Evolutionary conservation across 2,113 vertebrate species (phyloP), one percentile per base, ranked within the genome.

Genomic region (Phylloscopus trochilus): DNA sequence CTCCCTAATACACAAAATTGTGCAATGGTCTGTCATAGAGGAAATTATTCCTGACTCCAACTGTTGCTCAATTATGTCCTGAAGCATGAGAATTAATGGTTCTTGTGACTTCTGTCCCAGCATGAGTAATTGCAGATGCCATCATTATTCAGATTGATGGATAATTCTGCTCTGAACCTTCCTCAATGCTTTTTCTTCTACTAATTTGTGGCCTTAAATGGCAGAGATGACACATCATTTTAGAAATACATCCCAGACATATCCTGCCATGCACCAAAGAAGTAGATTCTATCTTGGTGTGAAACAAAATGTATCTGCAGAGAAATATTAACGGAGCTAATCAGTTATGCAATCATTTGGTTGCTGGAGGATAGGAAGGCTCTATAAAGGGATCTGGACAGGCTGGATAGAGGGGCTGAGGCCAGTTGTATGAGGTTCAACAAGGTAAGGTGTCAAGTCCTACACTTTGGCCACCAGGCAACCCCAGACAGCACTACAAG

Each of bases 41-140:
- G 76, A 90, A 93, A 93, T 92, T 92, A 74, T 87, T 95, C 33
- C 89, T 87, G 93, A 89, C 88, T 97, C 93, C 92, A 83, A 20
- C 44, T 93, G 63, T 96, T 97, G 87, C 92, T 94, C 92, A 97
- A 84, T 92, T 93, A 49, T 90, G 73, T 88, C 87, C 83, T 83
- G 88, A 97, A 93, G 90, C 19, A 0, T 51, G 41, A 95, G 55
- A 44, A 92, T 85, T 94, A 96, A 89, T 59, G 37, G 56, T 28
- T 91, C 80, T 93, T 94, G 62, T 88, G 86, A 87, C 68, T 92
- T 95, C 87, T 92, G 74, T 95, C 81, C 47, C 85, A 78, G 76
- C 47, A 69, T 74, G 90, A 92, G n/a, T 79, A 89, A 94, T 59
- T 94, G 35, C 75, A 90, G 35, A 94, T 84, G 72, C 51, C 14